phyloP scores from a whole-genome alignment of 2,797 vertebrate genomes.

The Nyctibius grandis region DNA sequence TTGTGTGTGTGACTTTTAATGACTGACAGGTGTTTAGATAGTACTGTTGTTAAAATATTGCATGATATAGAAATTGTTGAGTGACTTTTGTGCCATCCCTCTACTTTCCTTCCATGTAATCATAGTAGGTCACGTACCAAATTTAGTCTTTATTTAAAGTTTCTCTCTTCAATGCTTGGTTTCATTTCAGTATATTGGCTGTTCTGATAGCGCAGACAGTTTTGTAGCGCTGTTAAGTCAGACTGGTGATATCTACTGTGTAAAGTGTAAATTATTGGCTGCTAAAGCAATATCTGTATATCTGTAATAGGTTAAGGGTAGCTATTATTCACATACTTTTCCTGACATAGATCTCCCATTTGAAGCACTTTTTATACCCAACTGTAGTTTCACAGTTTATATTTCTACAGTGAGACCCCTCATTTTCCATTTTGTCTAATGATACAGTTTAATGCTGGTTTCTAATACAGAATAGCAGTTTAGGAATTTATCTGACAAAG shows the following conservation, averaged over 20 bases:
- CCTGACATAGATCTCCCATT: background rate
- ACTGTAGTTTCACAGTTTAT: background rate
- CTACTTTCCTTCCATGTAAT: background rate
- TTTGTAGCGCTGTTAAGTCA: background rate
- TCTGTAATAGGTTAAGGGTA: background rate
- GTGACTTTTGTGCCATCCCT: background rate
- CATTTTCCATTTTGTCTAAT: background rate
- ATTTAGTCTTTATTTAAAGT: background rate
- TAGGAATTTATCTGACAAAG: background rate
- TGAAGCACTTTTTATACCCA: background rate
- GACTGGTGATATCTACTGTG: background rate
- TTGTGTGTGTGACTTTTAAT: background rate
- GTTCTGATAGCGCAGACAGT: background rate
- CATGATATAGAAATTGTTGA: background rate
- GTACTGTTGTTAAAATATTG: background rate
- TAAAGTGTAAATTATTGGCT: background rate
- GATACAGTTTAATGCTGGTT: background rate
- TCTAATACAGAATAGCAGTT: background rate
- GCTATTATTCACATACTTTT: fast-evolving
- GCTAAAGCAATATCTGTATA: background rate
- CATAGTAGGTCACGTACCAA: fast-evolving
- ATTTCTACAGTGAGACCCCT: background rate
- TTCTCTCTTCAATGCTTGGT: background rate
- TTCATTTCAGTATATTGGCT: background rate
- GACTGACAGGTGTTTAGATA: background rate